phyloP scores from a whole-genome alignment of 2,113 vertebrate species.

The Syrmaticus mikado region DNA sequence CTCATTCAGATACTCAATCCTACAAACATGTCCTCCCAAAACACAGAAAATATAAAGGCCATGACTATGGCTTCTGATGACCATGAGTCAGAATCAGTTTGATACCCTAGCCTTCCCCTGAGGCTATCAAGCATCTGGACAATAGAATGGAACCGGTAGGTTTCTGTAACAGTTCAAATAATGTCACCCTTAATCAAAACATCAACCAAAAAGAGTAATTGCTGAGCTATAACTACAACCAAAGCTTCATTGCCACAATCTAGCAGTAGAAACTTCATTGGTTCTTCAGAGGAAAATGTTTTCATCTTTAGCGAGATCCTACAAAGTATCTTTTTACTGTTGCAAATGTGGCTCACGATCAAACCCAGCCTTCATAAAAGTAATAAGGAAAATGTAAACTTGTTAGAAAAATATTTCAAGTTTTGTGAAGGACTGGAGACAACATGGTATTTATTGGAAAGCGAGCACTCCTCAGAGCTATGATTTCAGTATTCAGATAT shows the following conservation, averaged over 20 bases:
- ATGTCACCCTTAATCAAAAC: neutral
- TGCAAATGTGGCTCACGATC: constrained; percentile 20
- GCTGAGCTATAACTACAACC: neutral
- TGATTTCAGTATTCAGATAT: neutral
- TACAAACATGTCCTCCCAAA: neutral
- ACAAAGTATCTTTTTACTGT: constrained; percentile 31
- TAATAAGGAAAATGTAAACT: neutral
- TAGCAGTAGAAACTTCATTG: neutral
- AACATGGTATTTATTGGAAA: neutral
- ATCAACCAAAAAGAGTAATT: neutral
- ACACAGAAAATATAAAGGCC: neutral
- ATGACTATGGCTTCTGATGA: neutral
- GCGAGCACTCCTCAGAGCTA: neutral
- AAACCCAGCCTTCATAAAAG: constrained; percentile 30
- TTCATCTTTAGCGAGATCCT: neutral
- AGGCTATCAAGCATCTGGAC: neutral
- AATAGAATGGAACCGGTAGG: neutral
- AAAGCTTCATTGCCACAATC: constrained; percentile 23
- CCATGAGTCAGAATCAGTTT: neutral
- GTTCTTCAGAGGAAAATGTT: constrained; percentile 1
- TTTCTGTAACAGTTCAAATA: neutral
- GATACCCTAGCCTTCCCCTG: neutral
- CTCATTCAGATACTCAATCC: no score
- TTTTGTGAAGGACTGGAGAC: neutral
- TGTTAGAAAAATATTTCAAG: neutral